These are phyloP conservation scores for Podarcis raffonei DNA, from an alignment of 2,113 vertebrate genomes.

Conservation along the genomic window DNA sequence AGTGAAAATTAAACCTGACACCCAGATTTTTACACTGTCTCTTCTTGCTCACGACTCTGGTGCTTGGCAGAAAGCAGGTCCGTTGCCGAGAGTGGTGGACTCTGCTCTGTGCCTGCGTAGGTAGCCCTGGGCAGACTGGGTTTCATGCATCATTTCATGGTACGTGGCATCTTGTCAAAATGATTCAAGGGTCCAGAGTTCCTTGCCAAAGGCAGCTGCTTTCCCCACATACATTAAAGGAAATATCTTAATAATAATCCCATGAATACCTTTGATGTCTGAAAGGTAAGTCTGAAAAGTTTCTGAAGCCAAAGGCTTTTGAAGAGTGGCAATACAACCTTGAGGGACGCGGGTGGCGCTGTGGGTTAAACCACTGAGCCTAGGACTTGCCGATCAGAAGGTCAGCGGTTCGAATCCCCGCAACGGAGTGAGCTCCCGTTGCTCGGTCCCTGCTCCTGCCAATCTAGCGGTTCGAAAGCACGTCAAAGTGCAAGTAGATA, in stretches of 20 bases:
- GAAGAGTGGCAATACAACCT: background rate
- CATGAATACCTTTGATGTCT: background rate
- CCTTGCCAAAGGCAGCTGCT: background rate
- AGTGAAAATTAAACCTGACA: background rate
- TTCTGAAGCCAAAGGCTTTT: background rate
- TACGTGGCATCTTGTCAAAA: background rate
- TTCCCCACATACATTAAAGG: background rate
- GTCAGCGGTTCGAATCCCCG: too few relatives aligned
- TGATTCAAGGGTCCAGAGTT: background rate
- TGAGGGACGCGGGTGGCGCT: too few relatives aligned
- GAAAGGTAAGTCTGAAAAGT: background rate
- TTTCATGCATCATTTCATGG: background rate
- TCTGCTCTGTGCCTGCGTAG: background rate
- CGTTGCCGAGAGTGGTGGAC: background rate
- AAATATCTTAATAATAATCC: background rate
- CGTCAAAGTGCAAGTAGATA: too few relatives aligned
- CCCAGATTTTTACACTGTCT: constrained; percentile 8
- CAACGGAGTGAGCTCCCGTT: too few relatives aligned
- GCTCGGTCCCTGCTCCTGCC: too few relatives aligned
- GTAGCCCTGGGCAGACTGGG: background rate
- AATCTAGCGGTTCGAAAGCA: too few relatives aligned
- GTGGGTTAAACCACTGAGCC: too few relatives aligned
- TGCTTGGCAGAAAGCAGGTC: background rate
- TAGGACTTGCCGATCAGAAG: too few relatives aligned
- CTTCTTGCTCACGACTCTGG: background rate